These are phyloP conservation scores for Formica aserva DNA, from an alignment of 2,888 invertebrate species.

Conservation along the genomic window DNA sequence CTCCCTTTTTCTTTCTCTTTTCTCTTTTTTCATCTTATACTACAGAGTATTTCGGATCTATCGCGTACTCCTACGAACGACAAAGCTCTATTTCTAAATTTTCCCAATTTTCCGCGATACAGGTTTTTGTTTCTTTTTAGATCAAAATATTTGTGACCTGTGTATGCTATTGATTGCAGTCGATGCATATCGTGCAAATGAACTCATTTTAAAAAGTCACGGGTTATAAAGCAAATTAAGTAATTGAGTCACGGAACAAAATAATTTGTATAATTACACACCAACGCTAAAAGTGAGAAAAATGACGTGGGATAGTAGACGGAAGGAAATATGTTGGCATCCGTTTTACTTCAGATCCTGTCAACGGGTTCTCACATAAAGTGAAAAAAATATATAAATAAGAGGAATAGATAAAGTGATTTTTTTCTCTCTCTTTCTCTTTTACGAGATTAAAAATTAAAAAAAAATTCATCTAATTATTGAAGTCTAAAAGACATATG, in stretches of 20 bases:
- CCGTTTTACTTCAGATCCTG: constrained; percentile 63
- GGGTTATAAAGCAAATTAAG: constrained; percentile 28
- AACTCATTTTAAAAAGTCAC: not conserved
- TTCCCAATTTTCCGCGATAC: not conserved
- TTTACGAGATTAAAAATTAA: no score
- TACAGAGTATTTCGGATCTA: not conserved
- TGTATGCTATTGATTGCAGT: not conserved
- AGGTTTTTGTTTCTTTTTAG: not conserved
- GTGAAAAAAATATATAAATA: not conserved
- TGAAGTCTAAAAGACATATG: not conserved
- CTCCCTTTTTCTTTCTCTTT: constrained; percentile 41
- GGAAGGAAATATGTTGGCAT: constrained; percentile 66
- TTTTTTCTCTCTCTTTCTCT: no score
- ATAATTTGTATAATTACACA: constrained; percentile 64
- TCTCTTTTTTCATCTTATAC: constrained; percentile 38
- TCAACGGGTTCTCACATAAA: constrained; percentile 68
- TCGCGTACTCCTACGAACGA: not conserved
- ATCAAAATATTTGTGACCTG: not conserved
- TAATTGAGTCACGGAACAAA: constrained; percentile 61
- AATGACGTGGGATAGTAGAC: constrained; percentile 63
- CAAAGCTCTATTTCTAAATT: not conserved
- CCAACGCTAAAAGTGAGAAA: constrained; percentile 55
- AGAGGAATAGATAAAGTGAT: no score
- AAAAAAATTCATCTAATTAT: no score
- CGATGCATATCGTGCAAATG: not conserved